These are phyloP conservation scores for Nymphalis io DNA, from an alignment of 1,140 invertebrate genomes.

Conservation along the genomic window DNA sequence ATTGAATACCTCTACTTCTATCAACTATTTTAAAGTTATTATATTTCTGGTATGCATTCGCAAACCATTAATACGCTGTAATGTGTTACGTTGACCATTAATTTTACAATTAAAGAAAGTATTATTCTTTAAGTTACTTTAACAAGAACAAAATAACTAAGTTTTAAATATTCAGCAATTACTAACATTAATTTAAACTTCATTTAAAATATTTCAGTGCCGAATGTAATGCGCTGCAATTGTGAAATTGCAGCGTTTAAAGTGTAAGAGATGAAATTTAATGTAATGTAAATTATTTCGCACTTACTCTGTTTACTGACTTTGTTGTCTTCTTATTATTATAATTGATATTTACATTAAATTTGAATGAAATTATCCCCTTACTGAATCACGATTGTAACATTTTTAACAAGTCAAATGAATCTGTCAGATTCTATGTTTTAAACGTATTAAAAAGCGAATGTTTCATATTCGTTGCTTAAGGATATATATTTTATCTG, in stretches of 20 bases:
- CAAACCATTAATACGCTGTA: too few relatives aligned
- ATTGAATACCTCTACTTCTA: too few relatives aligned
- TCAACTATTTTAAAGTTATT: too few relatives aligned
- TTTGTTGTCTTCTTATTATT: not conserved
- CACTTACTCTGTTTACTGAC: not conserved
- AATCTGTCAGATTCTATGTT: not conserved
- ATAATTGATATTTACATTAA: slow-evolving; percentile 2
- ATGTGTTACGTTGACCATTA: too few relatives aligned
- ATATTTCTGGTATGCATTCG: too few relatives aligned
- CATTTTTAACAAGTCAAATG: not conserved
- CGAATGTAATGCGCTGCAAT: slow-evolving; percentile 18
- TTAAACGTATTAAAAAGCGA: too few relatives aligned
- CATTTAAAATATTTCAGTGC: slow-evolving; percentile 14
- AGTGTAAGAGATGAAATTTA: slow-evolving; percentile 9
- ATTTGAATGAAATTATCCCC: not conserved
- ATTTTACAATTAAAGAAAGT: too few relatives aligned
- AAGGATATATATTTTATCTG: too few relatives aligned
- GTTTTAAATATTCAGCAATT: not conserved
- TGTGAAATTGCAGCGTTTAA: slow-evolving; percentile 21
- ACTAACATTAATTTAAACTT: slow-evolving; percentile 9
- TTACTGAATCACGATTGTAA: not conserved
- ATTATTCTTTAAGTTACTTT: too few relatives aligned
- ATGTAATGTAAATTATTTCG: slow-evolving; percentile 10
- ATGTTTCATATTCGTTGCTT: too few relatives aligned
- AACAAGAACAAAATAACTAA: not conserved